phyloP scores from a whole-genome alignment of 1,140 invertebrate species.

The Trinorchestia longiramus region DNA sequence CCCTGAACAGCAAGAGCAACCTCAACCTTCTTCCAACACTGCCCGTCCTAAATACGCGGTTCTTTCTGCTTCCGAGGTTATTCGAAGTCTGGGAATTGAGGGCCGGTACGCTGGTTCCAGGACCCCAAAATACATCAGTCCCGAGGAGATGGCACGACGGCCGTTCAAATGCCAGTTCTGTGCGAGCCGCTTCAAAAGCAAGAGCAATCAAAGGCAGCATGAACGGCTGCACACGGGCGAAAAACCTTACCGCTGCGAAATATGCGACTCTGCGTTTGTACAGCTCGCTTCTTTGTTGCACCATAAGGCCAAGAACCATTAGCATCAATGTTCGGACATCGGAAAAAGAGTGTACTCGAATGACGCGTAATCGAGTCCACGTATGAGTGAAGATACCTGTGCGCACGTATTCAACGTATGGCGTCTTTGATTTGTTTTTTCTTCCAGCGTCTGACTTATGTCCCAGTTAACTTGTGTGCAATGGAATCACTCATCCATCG shows the following conservation, averaged over 20 bases:
- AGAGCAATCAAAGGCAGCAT: constrained; percentile 70
- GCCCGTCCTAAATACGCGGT: neutral
- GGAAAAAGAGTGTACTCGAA: neutral
- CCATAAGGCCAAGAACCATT: constrained; percentile 61
- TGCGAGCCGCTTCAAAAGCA: constrained; percentile 71
- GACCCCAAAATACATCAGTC: constrained; percentile 31
- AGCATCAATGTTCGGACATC: neutral
- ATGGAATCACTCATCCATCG: neutral
- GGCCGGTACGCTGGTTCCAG: constrained; percentile 12
- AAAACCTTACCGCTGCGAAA: constrained; percentile 71
- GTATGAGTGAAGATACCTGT: neutral
- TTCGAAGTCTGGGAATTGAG: neutral
- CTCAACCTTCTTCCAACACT: neutral
- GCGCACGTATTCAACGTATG: neutral
- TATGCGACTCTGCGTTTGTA: constrained; percentile 71
- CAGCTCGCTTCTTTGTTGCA: constrained; percentile 63
- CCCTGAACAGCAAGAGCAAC: neutral
- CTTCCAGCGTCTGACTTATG: neutral
- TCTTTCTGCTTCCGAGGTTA: neutral
- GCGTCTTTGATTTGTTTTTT: neutral
- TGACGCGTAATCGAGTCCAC: neutral
- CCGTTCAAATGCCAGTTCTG: constrained; percentile 70
- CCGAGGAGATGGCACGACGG: constrained; percentile 52
- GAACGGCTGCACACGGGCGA: constrained; percentile 71
- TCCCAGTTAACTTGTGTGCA: neutral